Evolutionary conservation across 2,113 vertebrate species (phyloP).

Genomic region (Trachemys scripta): DNA sequence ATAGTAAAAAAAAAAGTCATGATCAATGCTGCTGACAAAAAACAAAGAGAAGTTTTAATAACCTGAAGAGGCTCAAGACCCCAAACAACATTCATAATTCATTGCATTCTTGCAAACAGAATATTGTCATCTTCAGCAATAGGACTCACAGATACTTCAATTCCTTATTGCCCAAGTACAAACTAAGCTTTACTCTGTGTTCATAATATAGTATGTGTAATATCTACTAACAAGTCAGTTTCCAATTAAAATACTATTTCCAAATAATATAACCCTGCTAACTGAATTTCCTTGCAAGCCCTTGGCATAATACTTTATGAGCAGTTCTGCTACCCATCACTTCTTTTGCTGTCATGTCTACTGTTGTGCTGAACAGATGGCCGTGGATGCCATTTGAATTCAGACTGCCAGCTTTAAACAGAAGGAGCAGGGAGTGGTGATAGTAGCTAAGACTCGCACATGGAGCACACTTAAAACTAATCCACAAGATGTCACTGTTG

Average conservation of each 20-base stretch:
- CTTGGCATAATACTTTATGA: background rate
- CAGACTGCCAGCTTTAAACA: background rate
- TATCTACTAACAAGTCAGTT: slow-evolving; percentile 33
- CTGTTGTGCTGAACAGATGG: slow-evolving; percentile 30
- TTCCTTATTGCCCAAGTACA: background rate
- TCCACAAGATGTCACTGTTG: slow-evolving; percentile 82
- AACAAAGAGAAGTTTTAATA: background rate
- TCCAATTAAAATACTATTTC: slow-evolving; percentile 51
- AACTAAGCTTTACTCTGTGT: background rate
- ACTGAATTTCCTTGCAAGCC: background rate
- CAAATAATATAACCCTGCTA: background rate
- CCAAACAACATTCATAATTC: background rate
- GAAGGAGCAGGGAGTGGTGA: background rate
- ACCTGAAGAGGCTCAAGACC: background rate
- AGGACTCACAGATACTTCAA: background rate
- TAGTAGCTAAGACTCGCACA: background rate
- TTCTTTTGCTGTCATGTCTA: slow-evolving; percentile 14
- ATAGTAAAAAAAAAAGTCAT: background rate
- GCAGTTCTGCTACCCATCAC: slow-evolving; percentile 5
- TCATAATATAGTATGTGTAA: slow-evolving; percentile 29
- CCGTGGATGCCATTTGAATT: background rate
- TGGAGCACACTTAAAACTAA: background rate
- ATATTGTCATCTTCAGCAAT: background rate
- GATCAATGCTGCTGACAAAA: background rate
- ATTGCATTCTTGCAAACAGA: background rate